These are phyloP conservation scores for Poecilia velifera DNA, from an alignment of 2,797 vertebrate species.

Conservation along the genomic window DNA sequence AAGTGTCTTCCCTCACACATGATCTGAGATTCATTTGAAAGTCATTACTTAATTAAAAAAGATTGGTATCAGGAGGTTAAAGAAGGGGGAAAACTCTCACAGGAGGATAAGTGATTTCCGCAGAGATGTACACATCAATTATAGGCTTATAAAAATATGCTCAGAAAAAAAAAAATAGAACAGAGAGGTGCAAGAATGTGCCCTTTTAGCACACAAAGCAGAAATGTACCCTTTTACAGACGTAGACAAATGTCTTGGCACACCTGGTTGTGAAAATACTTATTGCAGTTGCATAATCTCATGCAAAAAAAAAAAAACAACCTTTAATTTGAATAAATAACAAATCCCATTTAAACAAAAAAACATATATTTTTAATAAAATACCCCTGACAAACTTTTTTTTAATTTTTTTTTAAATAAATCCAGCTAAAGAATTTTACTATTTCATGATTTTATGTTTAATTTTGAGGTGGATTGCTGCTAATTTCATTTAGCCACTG, in stretches of 20 bases:
- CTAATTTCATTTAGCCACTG: not conserved
- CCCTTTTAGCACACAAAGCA: constrained; percentile 5
- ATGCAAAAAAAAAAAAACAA: not conserved
- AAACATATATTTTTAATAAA: not conserved
- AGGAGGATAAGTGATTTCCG: constrained; percentile 66
- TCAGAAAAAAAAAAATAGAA: constrained; percentile 12
- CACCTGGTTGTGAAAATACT: not conserved
- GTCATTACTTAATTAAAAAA: constrained; percentile 79
- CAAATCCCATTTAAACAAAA: not conserved
- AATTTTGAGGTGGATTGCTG: not conserved
- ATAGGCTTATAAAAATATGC: constrained; percentile 59
- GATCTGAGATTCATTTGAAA: constrained; percentile 77
- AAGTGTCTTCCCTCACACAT: constrained; percentile 61
- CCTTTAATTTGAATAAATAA: not conserved
- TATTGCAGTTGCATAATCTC: not conserved
- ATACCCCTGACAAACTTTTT: not conserved
- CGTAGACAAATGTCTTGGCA: not conserved
- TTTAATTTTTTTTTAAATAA: too few relatives aligned
- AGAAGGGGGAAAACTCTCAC: constrained; percentile 42
- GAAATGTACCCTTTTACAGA: constrained; percentile 2
- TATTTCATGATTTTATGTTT: not conserved
- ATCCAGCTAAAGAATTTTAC: not conserved
- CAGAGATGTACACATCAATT: constrained; percentile 63
- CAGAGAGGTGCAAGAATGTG: constrained; percentile 1
- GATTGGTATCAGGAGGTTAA: constrained; percentile 69